Conservation (phyloP, 2,113 vertebrate genomes). For the Neogobius melanostomus region DNA sequence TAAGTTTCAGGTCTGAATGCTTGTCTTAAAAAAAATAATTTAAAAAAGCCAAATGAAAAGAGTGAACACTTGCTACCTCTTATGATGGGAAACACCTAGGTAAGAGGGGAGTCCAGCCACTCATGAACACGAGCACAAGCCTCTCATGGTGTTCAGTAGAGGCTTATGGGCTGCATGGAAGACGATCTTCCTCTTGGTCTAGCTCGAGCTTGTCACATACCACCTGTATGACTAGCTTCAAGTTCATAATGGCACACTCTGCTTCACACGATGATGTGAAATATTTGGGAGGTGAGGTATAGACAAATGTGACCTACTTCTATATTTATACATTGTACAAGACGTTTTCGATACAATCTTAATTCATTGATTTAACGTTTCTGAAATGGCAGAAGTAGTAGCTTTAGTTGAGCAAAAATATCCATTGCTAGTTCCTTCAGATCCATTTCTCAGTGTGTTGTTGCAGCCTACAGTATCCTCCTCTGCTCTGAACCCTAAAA, state of each 20-base stretch:
- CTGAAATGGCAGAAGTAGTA: background rate
- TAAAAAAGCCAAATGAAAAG: too few species aligned
- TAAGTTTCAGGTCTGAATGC: too few species aligned
- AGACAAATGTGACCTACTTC: background rate
- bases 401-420: background rate
- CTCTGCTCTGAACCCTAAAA: background rate
- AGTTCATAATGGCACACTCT: background rate
- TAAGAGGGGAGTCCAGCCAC: too few species aligned
- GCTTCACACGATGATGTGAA: background rate
- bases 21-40: too few species aligned
- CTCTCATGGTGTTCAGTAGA: too few species aligned
- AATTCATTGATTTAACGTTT: background rate
- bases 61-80: too few species aligned
- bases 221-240: background rate
- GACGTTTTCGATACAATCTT: background rate
- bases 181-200: background rate
- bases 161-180: background rate
- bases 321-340: background rate
- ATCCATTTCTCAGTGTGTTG: background rate
- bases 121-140: too few species aligned
- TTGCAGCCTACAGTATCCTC: background rate
- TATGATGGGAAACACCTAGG: too few species aligned
- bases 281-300: too few species aligned
- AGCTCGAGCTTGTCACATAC: background rate
- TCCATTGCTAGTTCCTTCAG: background rate